Percentiles rank a stretch among this genome's conserved stretches.
Conservation (phyloP, 2,888 invertebrate species). For the Achlya flavicornis region DNA sequence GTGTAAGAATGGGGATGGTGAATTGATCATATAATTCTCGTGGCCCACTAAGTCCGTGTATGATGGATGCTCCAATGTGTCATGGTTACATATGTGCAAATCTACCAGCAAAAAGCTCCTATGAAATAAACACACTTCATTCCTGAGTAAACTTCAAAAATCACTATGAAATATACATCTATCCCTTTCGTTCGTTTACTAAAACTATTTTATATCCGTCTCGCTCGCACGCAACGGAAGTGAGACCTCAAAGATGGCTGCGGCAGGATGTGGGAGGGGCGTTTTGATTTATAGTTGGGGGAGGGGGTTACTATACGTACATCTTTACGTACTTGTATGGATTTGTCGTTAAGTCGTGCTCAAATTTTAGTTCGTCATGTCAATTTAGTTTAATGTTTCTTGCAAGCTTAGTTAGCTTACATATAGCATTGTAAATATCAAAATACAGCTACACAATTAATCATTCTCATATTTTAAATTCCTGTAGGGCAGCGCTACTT, state of each 20-base stretch:
- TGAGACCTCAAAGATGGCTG: slow-evolving; percentile 82
- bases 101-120: neutral
- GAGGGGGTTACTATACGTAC: slow-evolving; percentile 43
- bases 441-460: too few species aligned
- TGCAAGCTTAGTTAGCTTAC: neutral
- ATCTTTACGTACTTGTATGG: slow-evolving; percentile 38
- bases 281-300: slow-evolving; percentile 76
- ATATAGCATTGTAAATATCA: neutral
- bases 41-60: too few species aligned
- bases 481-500: too few species aligned
- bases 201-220: slow-evolving; percentile 48
- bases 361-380: slow-evolving; percentile 27
- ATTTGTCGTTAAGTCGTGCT: slow-evolving; percentile 34
- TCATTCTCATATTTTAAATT: too few species aligned
- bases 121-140: neutral
- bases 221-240: slow-evolving; percentile 65
- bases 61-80: too few species aligned
- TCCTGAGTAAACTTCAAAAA: slow-evolving; percentile 35
- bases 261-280: slow-evolving; percentile 79
- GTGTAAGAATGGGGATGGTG: too few species aligned
- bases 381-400: slow-evolving; percentile 13
- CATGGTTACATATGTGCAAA: too few species aligned
- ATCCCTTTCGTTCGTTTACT: slow-evolving; percentile 37
- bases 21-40: too few species aligned
- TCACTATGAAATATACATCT: slow-evolving; percentile 31